A percentile compares a stretch with the other conserved stretches of the same genome.
Conservation (phyloP, 2,113 vertebrate species). For the Takifugu flavidus region DNA sequence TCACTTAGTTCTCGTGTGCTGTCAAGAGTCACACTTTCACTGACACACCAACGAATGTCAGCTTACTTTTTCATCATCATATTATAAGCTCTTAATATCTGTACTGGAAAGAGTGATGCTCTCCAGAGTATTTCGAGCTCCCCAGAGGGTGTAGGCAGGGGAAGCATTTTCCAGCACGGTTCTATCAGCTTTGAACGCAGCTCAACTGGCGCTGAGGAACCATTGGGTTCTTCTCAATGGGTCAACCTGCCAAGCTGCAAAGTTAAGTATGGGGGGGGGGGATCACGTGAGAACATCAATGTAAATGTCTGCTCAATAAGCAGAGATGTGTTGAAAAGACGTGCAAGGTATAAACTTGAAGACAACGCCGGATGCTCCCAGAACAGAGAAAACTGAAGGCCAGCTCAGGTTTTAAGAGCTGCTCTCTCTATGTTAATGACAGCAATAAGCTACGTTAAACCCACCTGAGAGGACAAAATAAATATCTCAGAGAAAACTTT, state of each 20-base stretch:
- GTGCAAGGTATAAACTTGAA: slow-evolving; percentile 65
- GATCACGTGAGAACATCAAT: slow-evolving; percentile 27
- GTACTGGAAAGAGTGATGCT: slow-evolving; percentile 8
- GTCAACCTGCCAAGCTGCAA: slow-evolving; percentile 63
- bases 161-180: slow-evolving; percentile 44
- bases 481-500: too few species aligned
- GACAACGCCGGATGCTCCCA: slow-evolving; percentile 58
- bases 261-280: slow-evolving; percentile 29
- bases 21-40: neutral
- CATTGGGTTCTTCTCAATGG: slow-evolving; percentile 48
- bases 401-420: slow-evolving; percentile 40
- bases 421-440: slow-evolving; percentile 51
- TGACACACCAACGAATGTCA: neutral
- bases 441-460: slow-evolving; percentile 33
- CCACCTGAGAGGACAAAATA: slow-evolving; percentile 19
- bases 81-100: slow-evolving; percentile 13
- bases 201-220: slow-evolving; percentile 47
- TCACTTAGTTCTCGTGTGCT: neutral
- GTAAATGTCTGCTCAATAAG: slow-evolving; percentile 63
- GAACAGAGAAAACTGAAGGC: slow-evolving; percentile 24
- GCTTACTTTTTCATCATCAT: slow-evolving; percentile 6
- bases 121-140: slow-evolving; percentile 38
- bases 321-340: slow-evolving; percentile 68
- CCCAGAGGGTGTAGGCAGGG: slow-evolving; percentile 51
- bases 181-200: slow-evolving; percentile 50